Conservation (phyloP, 2,113 vertebrate species). For the Stegostoma tigrinum region DNA sequence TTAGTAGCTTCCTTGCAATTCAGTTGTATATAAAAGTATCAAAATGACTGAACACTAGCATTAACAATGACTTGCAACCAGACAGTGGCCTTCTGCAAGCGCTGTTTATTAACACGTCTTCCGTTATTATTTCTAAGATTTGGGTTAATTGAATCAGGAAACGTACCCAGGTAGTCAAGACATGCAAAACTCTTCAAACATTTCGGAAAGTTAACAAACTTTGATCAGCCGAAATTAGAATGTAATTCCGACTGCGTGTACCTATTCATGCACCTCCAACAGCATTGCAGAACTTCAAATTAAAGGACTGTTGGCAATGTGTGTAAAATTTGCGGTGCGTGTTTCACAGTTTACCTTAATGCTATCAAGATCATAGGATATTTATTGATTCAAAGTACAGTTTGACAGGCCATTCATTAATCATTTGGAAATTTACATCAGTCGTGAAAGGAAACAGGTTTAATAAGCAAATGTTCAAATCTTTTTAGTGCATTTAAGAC, state of each 20-base stretch:
- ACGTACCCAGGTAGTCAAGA: background rate
- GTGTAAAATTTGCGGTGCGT: background rate
- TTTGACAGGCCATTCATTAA: constrained; percentile 11
- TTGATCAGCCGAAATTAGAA: background rate
- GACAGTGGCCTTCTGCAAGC: background rate
- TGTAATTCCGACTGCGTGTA: background rate
- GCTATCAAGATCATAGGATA: background rate
- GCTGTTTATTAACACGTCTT: background rate
- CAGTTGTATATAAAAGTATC: background rate
- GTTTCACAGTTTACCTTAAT: background rate
- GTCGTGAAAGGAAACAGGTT: constrained; percentile 14
- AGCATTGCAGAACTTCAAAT: background rate
- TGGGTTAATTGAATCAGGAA: background rate
- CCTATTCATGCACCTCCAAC: background rate
- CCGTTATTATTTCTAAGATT: background rate
- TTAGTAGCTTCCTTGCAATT: background rate
- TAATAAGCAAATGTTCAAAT: constrained; percentile 22
- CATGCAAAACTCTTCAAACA: background rate
- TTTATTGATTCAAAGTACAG: constrained; percentile 2
- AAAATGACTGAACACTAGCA: background rate
- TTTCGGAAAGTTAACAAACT: background rate
- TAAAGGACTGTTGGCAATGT: background rate
- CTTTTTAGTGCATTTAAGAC: constrained; percentile 44
- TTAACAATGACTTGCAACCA: background rate
- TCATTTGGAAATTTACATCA: constrained; percentile 16